Base-by-base conservation (phyloP, 1,140 invertebrate genomes). In the Pachypsylla venusta region DNA sequence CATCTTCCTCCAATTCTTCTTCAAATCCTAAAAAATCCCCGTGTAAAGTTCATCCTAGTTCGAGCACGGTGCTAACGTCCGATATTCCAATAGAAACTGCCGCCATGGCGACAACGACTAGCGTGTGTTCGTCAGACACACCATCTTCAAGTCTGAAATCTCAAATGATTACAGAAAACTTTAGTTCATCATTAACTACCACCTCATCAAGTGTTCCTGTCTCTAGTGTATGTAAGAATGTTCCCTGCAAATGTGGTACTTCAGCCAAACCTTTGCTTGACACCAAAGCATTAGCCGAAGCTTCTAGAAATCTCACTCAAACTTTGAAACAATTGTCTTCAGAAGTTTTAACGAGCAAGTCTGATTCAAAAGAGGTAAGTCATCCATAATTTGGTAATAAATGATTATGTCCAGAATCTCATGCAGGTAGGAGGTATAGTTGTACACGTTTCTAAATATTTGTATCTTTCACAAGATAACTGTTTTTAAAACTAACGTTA, bases 261-360 rank as follows among this genome's bases (percentile, higher is more conserved):
- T 2, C 22, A 1, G 27, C 61, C 24, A 70, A 70, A 7, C 72
- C 75, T 1, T 72, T 74, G 1, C 67, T 82, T 53, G 85, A 88
- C 66, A 85, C 83, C 4, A 78, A 82, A 59, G 84, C 85, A 7
- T 76, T 94, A 2, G 84, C 87, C 35, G 89, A 93, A 69, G 90
- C 90, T 0, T 92, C 88, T 5, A 80, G 89, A 59, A 94, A 92
- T 70, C 77, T 94, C 20, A 93, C 90, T 35, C 89, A 93, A 70
- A 94, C 91, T 20, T 73, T 95, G 16, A 84, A 89, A 68, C 88
- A 92, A 70, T 76, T 95, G 54, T 93, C 89, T 19, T 88, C 89
- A 63, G 87, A 91, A 74, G 88, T 93, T 56, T 77, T 87, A 62
- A 85, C 82, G 61, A 76, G 75, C 56, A 74, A 75, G 68, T 71